Percentiles rank a stretch among this genome's conserved stretches.
Conservation (phyloP, 1,140 invertebrate species). For the Anthonomus grandis region DNA sequence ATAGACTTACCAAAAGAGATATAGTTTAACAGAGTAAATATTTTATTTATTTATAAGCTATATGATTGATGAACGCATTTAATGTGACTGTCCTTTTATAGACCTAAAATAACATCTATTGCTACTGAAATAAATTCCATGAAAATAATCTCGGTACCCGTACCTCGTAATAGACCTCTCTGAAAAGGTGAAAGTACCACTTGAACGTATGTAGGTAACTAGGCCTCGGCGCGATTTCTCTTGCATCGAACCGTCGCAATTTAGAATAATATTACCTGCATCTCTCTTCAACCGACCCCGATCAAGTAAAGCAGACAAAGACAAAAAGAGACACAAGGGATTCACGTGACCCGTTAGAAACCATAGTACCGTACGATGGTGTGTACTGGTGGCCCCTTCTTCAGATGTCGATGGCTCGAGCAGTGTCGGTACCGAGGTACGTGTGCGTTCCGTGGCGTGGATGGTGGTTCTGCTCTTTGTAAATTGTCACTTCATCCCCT, state of each 20-base stretch:
- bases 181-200: constrained; percentile 45
- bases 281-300: constrained; percentile 26
- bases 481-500: constrained; percentile 36
- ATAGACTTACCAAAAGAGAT: too few relatives aligned
- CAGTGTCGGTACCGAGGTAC: constrained; percentile 8
- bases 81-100: too few relatives aligned
- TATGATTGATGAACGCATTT: too few relatives aligned
- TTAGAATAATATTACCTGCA: constrained; percentile 32
- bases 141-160: too few relatives aligned
- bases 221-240: constrained; percentile 40
- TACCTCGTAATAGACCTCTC: too few relatives aligned
- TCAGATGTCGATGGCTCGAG: constrained; percentile 19
- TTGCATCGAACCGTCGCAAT: constrained; percentile 1
- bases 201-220: constrained; percentile 47
- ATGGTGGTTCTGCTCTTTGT: constrained; percentile 12
- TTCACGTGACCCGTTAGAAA: constrained; percentile 39
- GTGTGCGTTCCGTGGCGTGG: constrained; percentile 6
- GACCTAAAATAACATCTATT: too few relatives aligned
- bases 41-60: too few relatives aligned
- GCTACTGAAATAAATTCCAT: too few relatives aligned
- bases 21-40: too few relatives aligned
- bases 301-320: constrained; percentile 17
- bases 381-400: constrained; percentile 25
- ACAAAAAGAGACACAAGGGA: constrained; percentile 2
- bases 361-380: constrained; percentile 16